Percentiles rank a stretch among this genome's conserved stretches.
Conservation (phyloP, 2,113 vertebrate species). For the Melanostigma gelatinosum region DNA sequence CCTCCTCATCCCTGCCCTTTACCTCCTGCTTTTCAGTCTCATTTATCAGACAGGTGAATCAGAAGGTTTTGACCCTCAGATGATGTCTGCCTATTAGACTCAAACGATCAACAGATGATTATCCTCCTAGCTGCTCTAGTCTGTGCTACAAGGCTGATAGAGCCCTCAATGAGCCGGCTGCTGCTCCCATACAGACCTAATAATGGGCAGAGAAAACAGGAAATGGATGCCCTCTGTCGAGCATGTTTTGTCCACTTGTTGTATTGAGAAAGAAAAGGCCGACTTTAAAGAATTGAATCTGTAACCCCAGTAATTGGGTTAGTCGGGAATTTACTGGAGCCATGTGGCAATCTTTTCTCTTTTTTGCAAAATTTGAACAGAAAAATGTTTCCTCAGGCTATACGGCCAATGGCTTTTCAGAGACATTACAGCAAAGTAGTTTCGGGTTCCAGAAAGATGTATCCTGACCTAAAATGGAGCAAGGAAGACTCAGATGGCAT, state of each 20-base stretch:
- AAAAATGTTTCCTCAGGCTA: background rate
- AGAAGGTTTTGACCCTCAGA: background rate
- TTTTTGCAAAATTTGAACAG: background rate
- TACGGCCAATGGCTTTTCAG: background rate
- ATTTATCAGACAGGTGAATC: constrained; percentile 11
- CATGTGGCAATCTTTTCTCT: background rate
- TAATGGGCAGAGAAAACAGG: constrained; percentile 10
- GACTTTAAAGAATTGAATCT: constrained; percentile 17
- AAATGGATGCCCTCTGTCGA: constrained; percentile 43
- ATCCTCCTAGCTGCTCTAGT: constrained; percentile 26
- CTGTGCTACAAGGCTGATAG: constrained; percentile 19
- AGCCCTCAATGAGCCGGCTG: constrained; percentile 3
- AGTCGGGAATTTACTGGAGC: background rate
- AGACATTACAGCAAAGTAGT: background rate
- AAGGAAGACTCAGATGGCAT: background rate
- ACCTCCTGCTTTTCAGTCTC: background rate
- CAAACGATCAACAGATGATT: constrained; percentile 41
- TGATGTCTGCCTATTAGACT: background rate
- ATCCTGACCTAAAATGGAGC: background rate
- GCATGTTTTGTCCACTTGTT: constrained; percentile 27
- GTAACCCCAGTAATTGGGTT: constrained; percentile 4
- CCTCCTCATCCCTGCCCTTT: background rate
- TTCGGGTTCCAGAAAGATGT: background rate
- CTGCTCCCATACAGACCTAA: constrained; percentile 33
- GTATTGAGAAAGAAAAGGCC: background rate